A percentile compares a stretch with the other conserved stretches of the same genome.
Conservation (phyloP, 2,113 vertebrate species). For the Pseudorasbora parva region DNA sequence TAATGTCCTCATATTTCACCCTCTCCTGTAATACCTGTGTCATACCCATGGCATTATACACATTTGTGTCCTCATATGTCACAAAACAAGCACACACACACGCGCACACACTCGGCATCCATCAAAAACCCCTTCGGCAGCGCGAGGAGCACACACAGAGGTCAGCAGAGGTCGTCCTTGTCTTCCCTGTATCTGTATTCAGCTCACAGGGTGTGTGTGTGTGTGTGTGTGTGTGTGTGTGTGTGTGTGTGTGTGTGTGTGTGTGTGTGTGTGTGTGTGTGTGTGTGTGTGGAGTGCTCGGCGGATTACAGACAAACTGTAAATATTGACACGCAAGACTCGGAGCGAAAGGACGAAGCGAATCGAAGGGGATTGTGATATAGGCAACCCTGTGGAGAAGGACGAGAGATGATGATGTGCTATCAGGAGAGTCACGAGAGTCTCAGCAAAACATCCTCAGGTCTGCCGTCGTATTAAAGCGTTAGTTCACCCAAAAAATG, state of each 20-base stretch:
- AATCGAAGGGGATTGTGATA: not conserved
- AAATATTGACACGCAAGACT: conserved; percentile 44
- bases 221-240: conserved; percentile 5
- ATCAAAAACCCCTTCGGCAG: too few species aligned
- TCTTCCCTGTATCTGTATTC: conserved; percentile 31
- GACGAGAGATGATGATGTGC: conserved; percentile 34
- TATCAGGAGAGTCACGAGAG: not conserved
- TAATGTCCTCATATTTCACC: too few species aligned
- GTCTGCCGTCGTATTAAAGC: too few species aligned
- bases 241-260: conserved; percentile 5
- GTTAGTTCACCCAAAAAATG: too few species aligned
- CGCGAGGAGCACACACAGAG: not conserved
- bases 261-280: conserved; percentile 7
- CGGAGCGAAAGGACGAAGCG: not conserved
- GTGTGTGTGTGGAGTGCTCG: conserved; percentile 15
- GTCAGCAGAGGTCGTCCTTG: not conserved
- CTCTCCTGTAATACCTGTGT: too few species aligned
- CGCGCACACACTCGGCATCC: too few species aligned
- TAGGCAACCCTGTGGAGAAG: not conserved
- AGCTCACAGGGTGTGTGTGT: conserved; percentile 1
- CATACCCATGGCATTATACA: too few species aligned
- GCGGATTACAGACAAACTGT: conserved; percentile 31
- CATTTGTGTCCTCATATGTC: too few species aligned
- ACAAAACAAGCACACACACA: too few species aligned
- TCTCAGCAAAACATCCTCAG: not conserved